Evolutionary conservation across 2,888 invertebrate genomes (phyloP).

Genomic region (Linnaemya vulpina): DNA sequence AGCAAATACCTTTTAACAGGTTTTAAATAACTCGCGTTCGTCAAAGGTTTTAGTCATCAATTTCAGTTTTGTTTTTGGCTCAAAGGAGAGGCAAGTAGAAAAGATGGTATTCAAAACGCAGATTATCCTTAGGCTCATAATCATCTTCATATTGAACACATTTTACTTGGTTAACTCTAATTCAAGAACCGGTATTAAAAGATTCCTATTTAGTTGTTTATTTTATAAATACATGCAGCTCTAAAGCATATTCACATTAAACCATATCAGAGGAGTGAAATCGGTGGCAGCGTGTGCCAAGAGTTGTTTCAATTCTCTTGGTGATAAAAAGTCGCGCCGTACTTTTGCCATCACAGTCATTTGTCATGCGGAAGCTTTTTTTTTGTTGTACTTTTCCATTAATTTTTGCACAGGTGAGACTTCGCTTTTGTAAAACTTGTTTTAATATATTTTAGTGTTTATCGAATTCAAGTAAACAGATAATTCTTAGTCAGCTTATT

Average conservation of each 20-base stretch:
- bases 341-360: neutral
- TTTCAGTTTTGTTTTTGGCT: neutral
- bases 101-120: conserved; percentile 1
- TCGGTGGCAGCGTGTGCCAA: neutral
- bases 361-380: neutral
- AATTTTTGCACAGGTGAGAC: neutral
- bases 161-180: conserved; percentile 8
- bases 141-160: conserved; percentile 29
- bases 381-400: neutral
- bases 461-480: neutral
- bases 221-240: conserved; percentile 13
- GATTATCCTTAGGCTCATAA: conserved; percentile 4
- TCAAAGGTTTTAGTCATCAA: neutral
- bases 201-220: neutral
- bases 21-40: conserved; percentile 34
- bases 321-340: neutral
- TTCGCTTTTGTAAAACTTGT: neutral
- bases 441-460: neutral
- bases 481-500: neutral
- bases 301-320: neutral
- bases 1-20: conserved; percentile 50
- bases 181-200: conserved; percentile 29
- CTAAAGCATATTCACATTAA: neutral
- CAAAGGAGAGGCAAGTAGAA: neutral
- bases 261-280: neutral